Evolutionary conservation across 2,113 vertebrate species (phyloP).

Genomic region (Orthonyx spaldingii): DNA sequence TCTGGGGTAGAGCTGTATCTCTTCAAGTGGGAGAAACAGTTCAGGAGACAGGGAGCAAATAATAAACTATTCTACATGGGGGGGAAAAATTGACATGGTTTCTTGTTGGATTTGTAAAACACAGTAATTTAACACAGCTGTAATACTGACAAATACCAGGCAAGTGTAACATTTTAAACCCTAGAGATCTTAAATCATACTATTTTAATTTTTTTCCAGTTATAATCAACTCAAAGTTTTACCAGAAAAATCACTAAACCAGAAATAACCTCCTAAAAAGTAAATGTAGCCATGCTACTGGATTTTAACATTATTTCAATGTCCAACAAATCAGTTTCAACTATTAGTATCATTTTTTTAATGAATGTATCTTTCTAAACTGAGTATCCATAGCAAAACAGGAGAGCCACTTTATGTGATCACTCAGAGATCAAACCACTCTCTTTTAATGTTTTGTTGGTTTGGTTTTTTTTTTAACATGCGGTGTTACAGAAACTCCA

Average conservation of each 20-base stretch:
- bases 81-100: rapidly evolving
- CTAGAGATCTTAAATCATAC: neutral
- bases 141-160: neutral
- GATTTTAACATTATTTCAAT: neutral
- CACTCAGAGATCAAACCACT: neutral
- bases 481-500: neutral
- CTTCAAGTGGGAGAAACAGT: neutral
- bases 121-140: neutral
- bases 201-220: neutral
- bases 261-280: neutral
- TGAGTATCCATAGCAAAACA: neutral
- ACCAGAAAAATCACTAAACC: neutral
- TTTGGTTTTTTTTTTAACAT: neutral
- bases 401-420: neutral
- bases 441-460: neutral
- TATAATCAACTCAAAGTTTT: neutral
- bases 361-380: neutral
- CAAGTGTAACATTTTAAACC: neutral
- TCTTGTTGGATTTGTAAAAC: neutral
- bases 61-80: neutral
- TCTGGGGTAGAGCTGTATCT: neutral
- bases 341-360: neutral
- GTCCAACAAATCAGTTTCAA: neutral
- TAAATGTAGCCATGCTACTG: neutral
- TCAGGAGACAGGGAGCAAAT: neutral